phyloP scores from a whole-genome alignment of 2,797 vertebrate genomes.

The Lindbergichthys nudifrons region DNA sequence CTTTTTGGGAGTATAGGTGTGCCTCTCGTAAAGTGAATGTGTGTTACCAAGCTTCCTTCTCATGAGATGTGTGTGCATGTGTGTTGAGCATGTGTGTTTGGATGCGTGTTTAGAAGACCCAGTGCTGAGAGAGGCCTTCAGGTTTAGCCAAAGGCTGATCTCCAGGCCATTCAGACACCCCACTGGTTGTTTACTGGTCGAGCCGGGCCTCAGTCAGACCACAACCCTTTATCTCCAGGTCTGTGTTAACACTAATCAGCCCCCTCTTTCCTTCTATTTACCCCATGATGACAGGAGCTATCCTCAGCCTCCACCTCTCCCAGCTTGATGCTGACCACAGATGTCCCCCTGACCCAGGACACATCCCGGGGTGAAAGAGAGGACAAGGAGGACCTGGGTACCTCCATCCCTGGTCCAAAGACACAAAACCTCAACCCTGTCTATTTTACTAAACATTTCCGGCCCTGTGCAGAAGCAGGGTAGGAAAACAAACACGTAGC shows the following conservation, averaged over 20 bases:
- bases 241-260: constrained; percentile 81
- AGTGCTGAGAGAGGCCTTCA: constrained; percentile 89
- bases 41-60: constrained; percentile 13
- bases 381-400: constrained; percentile 68
- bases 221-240: constrained; percentile 87
- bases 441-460: constrained; percentile 80
- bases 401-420: constrained; percentile 25
- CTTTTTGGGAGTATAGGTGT: constrained; percentile 31
- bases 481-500: constrained; percentile 75
- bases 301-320: constrained; percentile 81
- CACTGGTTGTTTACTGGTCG: constrained; percentile 78
- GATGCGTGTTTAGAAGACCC: constrained; percentile 64
- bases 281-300: constrained; percentile 91
- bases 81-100: constrained; percentile 40
- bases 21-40: constrained; percentile 36
- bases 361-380: constrained; percentile 76
- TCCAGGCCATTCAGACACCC: constrained; percentile 65
- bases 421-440: constrained; percentile 57
- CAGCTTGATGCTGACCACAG: constrained; percentile 86
- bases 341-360: constrained; percentile 83
- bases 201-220: constrained; percentile 67
- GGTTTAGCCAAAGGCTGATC: constrained; percentile 80
- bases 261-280: constrained; percentile 88
- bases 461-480: constrained; percentile 62
- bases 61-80: constrained; percentile 32